These are phyloP conservation scores for Phrixothrix hirtus DNA, from an alignment of 2,888 invertebrate species.

Conservation along the genomic window DNA sequence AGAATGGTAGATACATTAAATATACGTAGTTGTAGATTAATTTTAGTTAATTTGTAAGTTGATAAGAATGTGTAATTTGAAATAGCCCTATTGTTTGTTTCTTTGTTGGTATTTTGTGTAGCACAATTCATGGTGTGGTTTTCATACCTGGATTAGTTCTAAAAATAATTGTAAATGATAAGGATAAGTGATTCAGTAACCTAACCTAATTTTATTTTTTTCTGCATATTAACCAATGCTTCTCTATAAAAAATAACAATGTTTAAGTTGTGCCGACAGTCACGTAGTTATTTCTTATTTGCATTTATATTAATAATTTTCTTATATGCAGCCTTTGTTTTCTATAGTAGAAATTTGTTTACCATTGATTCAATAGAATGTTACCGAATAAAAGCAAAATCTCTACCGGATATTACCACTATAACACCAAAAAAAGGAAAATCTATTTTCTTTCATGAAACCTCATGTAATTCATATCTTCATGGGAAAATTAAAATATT, in stretches of 20 bases:
- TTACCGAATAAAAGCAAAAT: slow-evolving; percentile 39
- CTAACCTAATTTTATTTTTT: no score
- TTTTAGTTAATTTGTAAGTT: no score
- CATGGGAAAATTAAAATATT: slow-evolving; percentile 56
- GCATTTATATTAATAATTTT: slow-evolving; percentile 1
- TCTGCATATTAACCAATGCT: no score
- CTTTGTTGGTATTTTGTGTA: no score
- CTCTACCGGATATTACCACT: slow-evolving; percentile 47
- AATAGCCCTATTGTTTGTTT: no score
- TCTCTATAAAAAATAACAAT: background rate
- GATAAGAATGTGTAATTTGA: no score
- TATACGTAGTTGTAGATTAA: no score
- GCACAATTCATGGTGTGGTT: no score
- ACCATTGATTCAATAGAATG: slow-evolving; percentile 41
- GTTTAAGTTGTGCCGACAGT: slow-evolving; percentile 1
- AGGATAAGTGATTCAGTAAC: no score
- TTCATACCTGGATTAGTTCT: no score
- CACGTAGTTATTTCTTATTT: background rate
- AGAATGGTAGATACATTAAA: no score
- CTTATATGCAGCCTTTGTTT: slow-evolving; percentile 5
- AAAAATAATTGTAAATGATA: no score
- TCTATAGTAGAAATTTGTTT: slow-evolving; percentile 6
- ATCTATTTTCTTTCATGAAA: slow-evolving; percentile 71
- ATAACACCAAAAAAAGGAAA: slow-evolving; percentile 46
- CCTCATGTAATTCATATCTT: slow-evolving; percentile 60